Evolutionary conservation across 2,797 vertebrate genomes (phyloP).

Genomic region (Gymnoscopelus microlampas): DNA sequence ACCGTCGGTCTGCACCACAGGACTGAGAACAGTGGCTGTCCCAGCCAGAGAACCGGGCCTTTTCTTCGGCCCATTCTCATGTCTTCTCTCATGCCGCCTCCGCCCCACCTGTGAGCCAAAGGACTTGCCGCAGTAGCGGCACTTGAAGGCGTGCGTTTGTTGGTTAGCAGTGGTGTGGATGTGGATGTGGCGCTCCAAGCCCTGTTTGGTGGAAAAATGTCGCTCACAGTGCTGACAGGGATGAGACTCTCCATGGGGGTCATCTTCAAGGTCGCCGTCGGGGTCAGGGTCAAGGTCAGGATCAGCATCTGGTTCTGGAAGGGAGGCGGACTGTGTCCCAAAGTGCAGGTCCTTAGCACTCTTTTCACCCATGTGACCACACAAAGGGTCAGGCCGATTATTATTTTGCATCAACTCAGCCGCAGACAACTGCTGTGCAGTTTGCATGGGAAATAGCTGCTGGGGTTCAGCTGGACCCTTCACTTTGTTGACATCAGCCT

Average conservation of each 20-base stretch:
- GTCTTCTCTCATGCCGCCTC: slow-evolving; percentile 93
- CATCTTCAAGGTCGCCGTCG: slow-evolving; percentile 84
- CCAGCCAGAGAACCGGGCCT: slow-evolving; percentile 79
- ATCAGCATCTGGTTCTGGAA: slow-evolving; percentile 68
- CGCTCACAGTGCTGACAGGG: slow-evolving; percentile 95
- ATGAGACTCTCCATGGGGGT: slow-evolving; percentile 82
- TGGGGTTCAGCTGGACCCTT: slow-evolving; percentile 74
- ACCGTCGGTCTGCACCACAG: slow-evolving; percentile 73
- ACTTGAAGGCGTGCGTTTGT: slow-evolving; percentile 90
- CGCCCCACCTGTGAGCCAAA: slow-evolving; percentile 97
- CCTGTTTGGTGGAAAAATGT: slow-evolving; percentile 94
- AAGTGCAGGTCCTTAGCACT: slow-evolving; percentile 52
- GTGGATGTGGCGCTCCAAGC: slow-evolving; percentile 94
- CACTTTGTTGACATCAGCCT: slow-evolving; percentile 59
- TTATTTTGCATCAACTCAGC: slow-evolving; percentile 69
- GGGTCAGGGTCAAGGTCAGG: slow-evolving; percentile 64
- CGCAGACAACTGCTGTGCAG: slow-evolving; percentile 43
- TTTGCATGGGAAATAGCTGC: slow-evolving; percentile 41
- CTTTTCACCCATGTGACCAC: slow-evolving; percentile 50
- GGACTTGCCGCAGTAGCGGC: slow-evolving; percentile 93
- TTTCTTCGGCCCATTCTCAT: slow-evolving; percentile 90
- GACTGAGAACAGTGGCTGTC: slow-evolving; percentile 61
- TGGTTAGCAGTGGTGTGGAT: slow-evolving; percentile 88
- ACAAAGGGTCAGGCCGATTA: slow-evolving; percentile 73
- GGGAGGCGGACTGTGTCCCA: slow-evolving; percentile 59